A percentile compares a stretch with the other conserved stretches of the same genome.
Evolutionary conservation across 53 echinoderm and acorn worm species (phyloP).

Genomic region (Antedon mediterranea): DNA sequence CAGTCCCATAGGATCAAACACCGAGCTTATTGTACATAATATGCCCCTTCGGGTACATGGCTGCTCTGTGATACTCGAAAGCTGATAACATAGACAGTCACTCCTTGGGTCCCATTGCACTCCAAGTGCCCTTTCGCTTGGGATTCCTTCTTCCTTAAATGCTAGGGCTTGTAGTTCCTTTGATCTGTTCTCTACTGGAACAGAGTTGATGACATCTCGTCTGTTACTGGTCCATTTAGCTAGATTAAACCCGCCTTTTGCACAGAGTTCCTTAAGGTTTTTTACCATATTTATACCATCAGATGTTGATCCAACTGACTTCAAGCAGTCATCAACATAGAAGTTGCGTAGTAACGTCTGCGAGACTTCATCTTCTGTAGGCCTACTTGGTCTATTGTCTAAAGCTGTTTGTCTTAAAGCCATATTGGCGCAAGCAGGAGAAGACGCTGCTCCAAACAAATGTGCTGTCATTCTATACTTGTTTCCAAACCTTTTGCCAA

Average conservation of each 20-base stretch:
- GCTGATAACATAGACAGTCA: background rate
- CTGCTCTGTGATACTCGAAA: background rate
- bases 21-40: background rate
- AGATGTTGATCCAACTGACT: background rate
- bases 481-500: background rate
- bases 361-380: background rate
- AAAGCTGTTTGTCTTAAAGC: background rate
- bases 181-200: background rate
- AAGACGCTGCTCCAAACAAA: constrained; percentile 30
- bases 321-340: background rate
- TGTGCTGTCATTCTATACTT: constrained; percentile 33
- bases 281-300: background rate
- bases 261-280: background rate
- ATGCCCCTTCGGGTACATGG: background rate
- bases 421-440: constrained; percentile 24
- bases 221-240: background rate
- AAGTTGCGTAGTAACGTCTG: background rate
- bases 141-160: background rate
- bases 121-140: background rate
- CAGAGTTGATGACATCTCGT: background rate
- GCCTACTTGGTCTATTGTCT: background rate
- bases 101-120: background rate
- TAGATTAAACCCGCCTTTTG: background rate
- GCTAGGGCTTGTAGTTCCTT: background rate
- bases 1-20: constrained; percentile 33